Percentiles rank a stretch among this genome's conserved stretches.
phyloP scores from a whole-genome alignment of 2,888 invertebrate species.

The Apodemia zela region DNA sequence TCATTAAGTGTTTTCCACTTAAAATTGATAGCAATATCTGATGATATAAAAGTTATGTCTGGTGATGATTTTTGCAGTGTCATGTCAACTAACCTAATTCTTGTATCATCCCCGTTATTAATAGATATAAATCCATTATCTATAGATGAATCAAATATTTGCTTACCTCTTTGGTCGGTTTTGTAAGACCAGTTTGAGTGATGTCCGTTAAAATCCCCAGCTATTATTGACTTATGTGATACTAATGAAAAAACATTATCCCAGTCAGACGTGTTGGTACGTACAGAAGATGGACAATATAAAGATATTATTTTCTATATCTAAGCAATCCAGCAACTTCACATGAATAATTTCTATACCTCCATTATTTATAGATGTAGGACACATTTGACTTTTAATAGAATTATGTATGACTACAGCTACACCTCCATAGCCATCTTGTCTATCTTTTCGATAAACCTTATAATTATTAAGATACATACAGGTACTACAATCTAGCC shows the following conservation, averaged over 20 bases:
- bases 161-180: constrained; percentile 18
- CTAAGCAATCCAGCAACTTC: constrained; percentile 3
- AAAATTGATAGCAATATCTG: constrained; percentile 25
- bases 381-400: constrained; percentile 3
- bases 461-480: constrained; percentile 7
- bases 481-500: neutral
- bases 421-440: constrained; percentile 17
- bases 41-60: constrained; percentile 25
- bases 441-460: constrained; percentile 1
- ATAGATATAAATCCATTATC: constrained; percentile 17
- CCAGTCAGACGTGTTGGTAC: constrained; percentile 19
- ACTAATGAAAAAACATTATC: constrained; percentile 18
- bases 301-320: constrained; percentile 20
- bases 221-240: constrained; percentile 11
- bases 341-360: constrained; percentile 13
- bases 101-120: constrained; percentile 3
- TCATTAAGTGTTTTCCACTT: constrained; percentile 26
- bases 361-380: neutral
- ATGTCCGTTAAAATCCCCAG: constrained; percentile 22
- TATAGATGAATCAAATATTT: constrained; percentile 17
- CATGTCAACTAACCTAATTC: constrained; percentile 13
- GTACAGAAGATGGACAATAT: constrained; percentile 22
- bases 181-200: constrained; percentile 20
- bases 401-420: constrained; percentile 16
- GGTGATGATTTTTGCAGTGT: constrained; percentile 16